Base-by-base conservation (phyloP, 2,797 vertebrate species). In the Cheirogaleus major region DNA sequence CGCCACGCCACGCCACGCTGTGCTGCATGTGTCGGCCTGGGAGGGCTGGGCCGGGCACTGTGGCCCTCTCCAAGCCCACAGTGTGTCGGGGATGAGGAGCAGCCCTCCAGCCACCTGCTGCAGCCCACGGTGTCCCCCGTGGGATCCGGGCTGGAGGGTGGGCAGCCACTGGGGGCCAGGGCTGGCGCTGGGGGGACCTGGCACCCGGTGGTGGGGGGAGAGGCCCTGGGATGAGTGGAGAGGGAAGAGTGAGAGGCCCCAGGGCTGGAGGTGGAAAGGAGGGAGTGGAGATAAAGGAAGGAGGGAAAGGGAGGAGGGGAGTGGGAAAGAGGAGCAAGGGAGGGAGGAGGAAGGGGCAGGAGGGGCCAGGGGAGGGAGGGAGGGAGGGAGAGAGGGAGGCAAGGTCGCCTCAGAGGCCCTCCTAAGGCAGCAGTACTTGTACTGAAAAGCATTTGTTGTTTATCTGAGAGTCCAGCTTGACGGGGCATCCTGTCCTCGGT, bases 221-320 rank as follows among this genome's bases (percentile, higher is more conserved):
- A n/a, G n/a, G n/a, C n/a, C n/a, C n/a, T n/a, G n/a, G n/a, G n/a
- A n/a, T n/a, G n/a, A n/a, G n/a, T n/a, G 6, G 18, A 73, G n/a
- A 55, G 52, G 52, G 52, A 59, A 45, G 72, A n/a, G 41, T 10
- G 13, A 52, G 15, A 27, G 27, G 22, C 25, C 38, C 2, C 69
- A 22, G 1, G 50, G 27, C 20, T 22, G 30, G 45, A 30, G 43
- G 43, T n/a, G 52, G 17, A 14, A 25, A 25, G 48, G n/a, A 30
- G 32, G 48, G 7, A 17, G 35, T 5, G 17, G 11, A 17, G 0
- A 15, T 5, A 8, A 15, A 30, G 15, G 6, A 1, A 17, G 43
- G 5, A 20, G n/a, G 0, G 5, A 4, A 4, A 1, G n/a, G 15
- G 7, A n/a, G 15, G 15, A 50, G 15, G 48, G 48, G 9, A 9